Evolutionary conservation across 2,113 vertebrate genomes (phyloP).

Genomic region (Psettodes erumei): DNA sequence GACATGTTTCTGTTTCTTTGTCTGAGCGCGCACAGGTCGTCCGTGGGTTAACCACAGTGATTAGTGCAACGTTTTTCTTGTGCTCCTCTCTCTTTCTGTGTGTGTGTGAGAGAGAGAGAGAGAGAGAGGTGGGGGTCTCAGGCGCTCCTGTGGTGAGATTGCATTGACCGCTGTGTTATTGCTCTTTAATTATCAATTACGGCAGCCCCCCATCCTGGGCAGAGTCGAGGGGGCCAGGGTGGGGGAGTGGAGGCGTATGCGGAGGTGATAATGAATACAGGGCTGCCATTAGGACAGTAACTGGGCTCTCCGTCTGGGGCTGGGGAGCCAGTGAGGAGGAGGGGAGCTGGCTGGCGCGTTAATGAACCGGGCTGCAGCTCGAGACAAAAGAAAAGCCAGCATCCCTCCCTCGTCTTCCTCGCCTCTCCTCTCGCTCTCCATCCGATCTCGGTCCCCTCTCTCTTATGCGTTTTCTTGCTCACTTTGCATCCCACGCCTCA

Average conservation of each 20-base stretch:
- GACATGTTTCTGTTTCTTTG: slow-evolving; percentile 20
- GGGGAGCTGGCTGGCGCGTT: slow-evolving; percentile 71
- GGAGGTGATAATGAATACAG: slow-evolving; percentile 85
- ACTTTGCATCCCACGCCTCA: slow-evolving; percentile 45
- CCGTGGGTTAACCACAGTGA: slow-evolving; percentile 36
- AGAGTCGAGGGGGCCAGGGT: slow-evolving; percentile 24
- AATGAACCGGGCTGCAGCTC: slow-evolving; percentile 78
- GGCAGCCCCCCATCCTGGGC: slow-evolving; percentile 68
- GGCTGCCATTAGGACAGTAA: slow-evolving; percentile 80
- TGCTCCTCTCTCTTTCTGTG: background rate
- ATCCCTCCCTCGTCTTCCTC: slow-evolving; percentile 39
- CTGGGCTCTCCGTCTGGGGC: slow-evolving; percentile 71
- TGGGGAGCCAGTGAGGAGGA: slow-evolving; percentile 51
- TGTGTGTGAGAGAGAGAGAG: slow-evolving; percentile 15
- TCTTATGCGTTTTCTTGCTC: slow-evolving; percentile 36
- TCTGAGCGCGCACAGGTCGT: slow-evolving; percentile 25
- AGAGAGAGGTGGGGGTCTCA: slow-evolving; percentile 59
- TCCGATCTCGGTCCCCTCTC: slow-evolving; percentile 19
- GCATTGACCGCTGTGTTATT: slow-evolving; percentile 86
- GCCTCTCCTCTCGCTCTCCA: slow-evolving; percentile 29
- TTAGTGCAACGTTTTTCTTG: slow-evolving; percentile 28
- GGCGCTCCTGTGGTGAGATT: slow-evolving; percentile 80
- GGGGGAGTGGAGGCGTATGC: slow-evolving; percentile 67
- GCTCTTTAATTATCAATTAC: slow-evolving; percentile 88
- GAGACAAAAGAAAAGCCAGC: slow-evolving; percentile 78